phyloP scores from a whole-genome alignment of 2,888 invertebrate species.

The Eristalis arbustorum region DNA sequence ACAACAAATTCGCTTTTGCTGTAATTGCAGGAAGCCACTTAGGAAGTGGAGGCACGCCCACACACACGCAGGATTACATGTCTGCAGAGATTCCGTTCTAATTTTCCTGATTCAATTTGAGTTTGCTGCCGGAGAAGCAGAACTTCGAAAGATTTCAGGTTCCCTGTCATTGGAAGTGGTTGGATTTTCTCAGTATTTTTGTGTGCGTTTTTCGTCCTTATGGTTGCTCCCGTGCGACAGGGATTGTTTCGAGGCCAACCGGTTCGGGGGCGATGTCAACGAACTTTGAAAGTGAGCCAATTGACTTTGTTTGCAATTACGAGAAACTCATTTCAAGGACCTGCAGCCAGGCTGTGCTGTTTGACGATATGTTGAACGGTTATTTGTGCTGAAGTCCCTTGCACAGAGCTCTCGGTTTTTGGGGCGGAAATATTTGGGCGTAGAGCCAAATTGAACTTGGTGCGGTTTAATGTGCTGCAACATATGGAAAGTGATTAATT shows the following conservation, averaged over 20 bases:
- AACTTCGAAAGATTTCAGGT: slow-evolving; percentile 1
- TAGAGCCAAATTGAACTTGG: not conserved
- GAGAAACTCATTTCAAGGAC: not conserved
- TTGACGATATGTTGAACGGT: not conserved
- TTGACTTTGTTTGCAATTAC: slow-evolving; percentile 1
- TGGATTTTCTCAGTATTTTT: not conserved
- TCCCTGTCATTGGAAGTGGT: not conserved
- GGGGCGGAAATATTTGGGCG: not conserved
- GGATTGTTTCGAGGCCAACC: not conserved
- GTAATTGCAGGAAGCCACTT: slow-evolving; percentile 42
- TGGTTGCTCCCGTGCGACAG: not conserved
- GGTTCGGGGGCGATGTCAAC: no score
- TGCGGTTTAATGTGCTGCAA: not conserved
- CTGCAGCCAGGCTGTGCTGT: not conserved
- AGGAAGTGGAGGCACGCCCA: not conserved
- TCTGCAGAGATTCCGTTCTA: not conserved
- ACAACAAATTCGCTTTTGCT: slow-evolving; percentile 19
- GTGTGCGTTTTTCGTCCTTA: not conserved
- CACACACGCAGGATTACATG: not conserved
- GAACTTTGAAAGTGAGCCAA: not conserved
- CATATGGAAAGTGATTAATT: not conserved
- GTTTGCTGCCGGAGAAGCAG: slow-evolving; percentile 14
- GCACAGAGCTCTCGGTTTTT: not conserved
- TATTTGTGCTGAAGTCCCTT: not conserved
- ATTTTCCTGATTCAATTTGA: slow-evolving; percentile 34